These are phyloP conservation scores for Ichneumon xanthorius DNA, from an alignment of 2,888 invertebrate genomes.

Conservation along the genomic window DNA sequence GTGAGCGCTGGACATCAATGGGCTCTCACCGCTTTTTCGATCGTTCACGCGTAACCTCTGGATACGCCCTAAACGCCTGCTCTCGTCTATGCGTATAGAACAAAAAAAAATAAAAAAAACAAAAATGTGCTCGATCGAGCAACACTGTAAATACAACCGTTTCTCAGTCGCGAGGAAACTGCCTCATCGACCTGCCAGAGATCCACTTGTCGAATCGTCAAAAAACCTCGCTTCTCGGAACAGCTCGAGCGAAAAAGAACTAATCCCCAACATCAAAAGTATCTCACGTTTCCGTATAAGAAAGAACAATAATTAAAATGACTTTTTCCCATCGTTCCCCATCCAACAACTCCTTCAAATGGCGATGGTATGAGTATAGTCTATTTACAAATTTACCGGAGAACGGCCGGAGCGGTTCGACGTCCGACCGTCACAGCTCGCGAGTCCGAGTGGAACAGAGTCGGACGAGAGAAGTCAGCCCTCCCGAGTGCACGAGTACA, in stretches of 20 bases:
- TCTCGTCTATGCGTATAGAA: not conserved
- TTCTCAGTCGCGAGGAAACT: not conserved
- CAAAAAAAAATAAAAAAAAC: not conserved
- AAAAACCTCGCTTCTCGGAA: too few species aligned
- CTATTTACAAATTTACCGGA: not conserved
- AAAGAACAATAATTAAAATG: too few species aligned
- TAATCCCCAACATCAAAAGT: too few species aligned
- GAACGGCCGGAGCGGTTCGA: not conserved
- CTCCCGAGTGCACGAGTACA: slow-evolving; percentile 15
- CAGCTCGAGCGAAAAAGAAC: too few species aligned
- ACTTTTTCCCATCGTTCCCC: too few species aligned
- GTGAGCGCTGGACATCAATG: slow-evolving; percentile 44
- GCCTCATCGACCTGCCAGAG: not conserved
- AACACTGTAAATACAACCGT: not conserved
- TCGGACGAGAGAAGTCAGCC: slow-evolving; percentile 1
- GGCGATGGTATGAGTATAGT: not conserved
- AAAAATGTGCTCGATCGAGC: not conserved
- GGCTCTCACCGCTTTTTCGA: slow-evolving; percentile 50
- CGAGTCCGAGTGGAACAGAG: slow-evolving; percentile 56
- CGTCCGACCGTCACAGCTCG: slow-evolving; percentile 43
- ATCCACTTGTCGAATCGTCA: not conserved
- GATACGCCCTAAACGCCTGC: not conserved
- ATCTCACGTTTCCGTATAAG: too few species aligned
- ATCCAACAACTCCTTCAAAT: not conserved
- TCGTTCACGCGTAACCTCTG: slow-evolving; percentile 48